These are phyloP conservation scores for Syrmaticus mikado DNA, from an alignment of 2,113 vertebrate genomes.

Conservation along the genomic window DNA sequence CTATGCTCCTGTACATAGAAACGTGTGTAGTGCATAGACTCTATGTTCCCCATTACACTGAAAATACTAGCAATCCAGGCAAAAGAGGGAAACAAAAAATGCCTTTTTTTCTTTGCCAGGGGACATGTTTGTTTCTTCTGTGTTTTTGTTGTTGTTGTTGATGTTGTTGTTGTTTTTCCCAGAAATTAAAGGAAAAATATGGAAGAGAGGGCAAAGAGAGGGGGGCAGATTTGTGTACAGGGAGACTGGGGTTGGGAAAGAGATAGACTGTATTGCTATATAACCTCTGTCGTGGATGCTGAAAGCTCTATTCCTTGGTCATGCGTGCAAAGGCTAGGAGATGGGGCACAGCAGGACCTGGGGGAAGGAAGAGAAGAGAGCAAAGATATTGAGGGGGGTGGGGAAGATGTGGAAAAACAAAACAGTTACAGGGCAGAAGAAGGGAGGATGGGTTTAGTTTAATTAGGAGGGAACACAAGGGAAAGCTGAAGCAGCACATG, in stretches of 20 bases:
- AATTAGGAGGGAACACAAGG: slow-evolving; percentile 43
- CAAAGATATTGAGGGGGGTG: slow-evolving; percentile 12
- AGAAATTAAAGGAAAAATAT: background rate
- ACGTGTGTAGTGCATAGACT: background rate
- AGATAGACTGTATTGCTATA: background rate
- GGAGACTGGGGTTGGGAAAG: background rate
- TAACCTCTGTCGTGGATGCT: background rate
- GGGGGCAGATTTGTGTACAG: background rate
- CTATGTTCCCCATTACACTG: background rate
- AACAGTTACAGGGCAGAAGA: slow-evolving; percentile 51
- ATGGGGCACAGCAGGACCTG: slow-evolving; percentile 20
- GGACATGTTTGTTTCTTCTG: background rate
- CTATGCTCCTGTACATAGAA: background rate
- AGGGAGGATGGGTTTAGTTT: slow-evolving; percentile 24
- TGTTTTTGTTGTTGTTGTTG: too few relatives aligned
- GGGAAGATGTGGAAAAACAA: background rate
- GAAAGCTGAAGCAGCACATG: background rate
- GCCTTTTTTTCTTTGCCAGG: background rate
- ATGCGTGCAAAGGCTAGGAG: slow-evolving; percentile 49
- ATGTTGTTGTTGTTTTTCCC: too few relatives aligned
- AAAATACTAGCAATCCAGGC: background rate
- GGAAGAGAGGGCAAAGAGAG: background rate
- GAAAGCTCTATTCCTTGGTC: slow-evolving; percentile 30
- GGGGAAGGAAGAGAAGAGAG: slow-evolving; percentile 24
- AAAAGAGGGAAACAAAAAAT: background rate